Evolutionary conservation across 2,113 vertebrate species (phyloP), one percentile per base, ranked within the genome.

Genomic region (Corythoichthys haematopterus): DNA sequence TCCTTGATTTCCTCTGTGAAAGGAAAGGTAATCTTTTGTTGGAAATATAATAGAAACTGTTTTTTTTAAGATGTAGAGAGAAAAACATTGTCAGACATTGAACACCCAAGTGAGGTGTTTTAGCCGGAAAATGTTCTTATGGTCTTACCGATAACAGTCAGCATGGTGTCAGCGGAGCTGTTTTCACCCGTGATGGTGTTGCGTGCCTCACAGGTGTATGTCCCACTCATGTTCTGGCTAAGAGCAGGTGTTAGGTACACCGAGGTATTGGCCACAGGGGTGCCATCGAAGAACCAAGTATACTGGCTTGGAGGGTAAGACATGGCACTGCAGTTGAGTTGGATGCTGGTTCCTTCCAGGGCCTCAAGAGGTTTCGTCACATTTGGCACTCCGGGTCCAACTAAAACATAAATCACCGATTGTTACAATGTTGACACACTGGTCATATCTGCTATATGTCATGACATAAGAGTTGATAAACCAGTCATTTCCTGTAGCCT

Each of bases 231-330:
- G 2, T 13, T 8, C 5, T 3, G 14, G 35, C 59, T 81, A 1
- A 84, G 65, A n/a, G 51, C 62, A 1, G 51, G 63, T 40, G 66
- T 80, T 14, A 48, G 33, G 36, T 79, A 87, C 57, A 40, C 10
- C 0, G 85, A 72, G 5, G 51, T 69, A 11, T 47, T 67, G 43
- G 83, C 82, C 37, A 82, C 70, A 1, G 37, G 0, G 38, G 14
- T 20, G 6, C 3, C 57, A 28, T 80, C 57, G 66, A 83, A 80
- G 59, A 67, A 71, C 88, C 88, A 89, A 0, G 4, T 40, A 70
- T 77, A 89, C 20, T 0, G 33, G 51, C 82, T 83, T 9, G 50
- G 57, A 7, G 87, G 88, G 36, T 68, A 11, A 3, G 88, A 90
- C 15, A 12, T 4, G 16, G 85, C 85, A 0, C 36, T 0, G 63